Evolutionary conservation across 1,140 invertebrate genomes (phyloP).

Genomic region (Conopomorpha cramerella): DNA sequence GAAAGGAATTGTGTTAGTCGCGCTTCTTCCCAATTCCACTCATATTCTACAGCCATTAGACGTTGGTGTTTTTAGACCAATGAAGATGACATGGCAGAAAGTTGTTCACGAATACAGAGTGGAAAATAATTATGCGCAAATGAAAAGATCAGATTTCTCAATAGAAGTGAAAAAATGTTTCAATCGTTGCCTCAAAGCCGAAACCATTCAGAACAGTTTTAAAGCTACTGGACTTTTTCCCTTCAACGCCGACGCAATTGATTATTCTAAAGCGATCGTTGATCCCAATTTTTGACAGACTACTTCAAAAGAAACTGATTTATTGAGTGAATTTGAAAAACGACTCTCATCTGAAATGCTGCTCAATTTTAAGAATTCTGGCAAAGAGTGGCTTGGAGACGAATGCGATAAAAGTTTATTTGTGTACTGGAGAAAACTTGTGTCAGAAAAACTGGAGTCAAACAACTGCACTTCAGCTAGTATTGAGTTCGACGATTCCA

Average conservation of each 20-base stretch:
- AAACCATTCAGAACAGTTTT: conserved; percentile 2
- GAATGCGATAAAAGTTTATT: no score
- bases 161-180: conserved; percentile 3
- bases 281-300: no score
- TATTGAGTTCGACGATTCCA: no score
- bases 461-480: no score
- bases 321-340: no score
- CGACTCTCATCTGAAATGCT: no score
- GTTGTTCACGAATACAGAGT: conserved; percentile 1
- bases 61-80: neutral
- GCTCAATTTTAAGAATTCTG: no score
- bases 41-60: neutral
- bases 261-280: conserved; percentile 1
- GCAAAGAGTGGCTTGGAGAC: no score
- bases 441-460: no score
- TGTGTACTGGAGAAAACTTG: no score
- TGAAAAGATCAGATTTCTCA: conserved; percentile 1
- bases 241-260: conserved; percentile 1
- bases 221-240: neutral
- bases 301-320: no score
- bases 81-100: neutral
- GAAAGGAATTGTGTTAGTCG: neutral
- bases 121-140: neutral
- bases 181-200: neutral
- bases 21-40: neutral